phyloP scores from a whole-genome alignment of 2,888 invertebrate genomes.

The Thysanoteuthis rhombus region DNA sequence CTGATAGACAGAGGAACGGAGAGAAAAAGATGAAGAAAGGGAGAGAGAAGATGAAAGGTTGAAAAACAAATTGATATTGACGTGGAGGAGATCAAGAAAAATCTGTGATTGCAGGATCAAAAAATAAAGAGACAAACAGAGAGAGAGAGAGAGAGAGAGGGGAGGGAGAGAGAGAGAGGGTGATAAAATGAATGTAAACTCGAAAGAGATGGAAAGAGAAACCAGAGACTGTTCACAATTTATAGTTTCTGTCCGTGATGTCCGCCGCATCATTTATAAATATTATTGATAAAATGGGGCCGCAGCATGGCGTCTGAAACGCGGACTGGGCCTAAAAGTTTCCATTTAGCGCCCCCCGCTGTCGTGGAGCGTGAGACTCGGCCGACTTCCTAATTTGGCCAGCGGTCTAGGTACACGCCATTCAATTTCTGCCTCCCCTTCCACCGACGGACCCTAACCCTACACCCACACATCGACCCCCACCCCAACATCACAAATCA shows the following conservation, averaged over 20 bases:
- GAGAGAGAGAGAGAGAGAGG: background rate
- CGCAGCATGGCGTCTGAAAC: conserved; percentile 12
- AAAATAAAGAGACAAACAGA: background rate
- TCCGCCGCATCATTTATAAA: conserved; percentile 12
- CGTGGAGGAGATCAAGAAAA: too few species aligned
- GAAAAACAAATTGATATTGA: too few species aligned
- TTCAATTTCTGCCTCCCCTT: background rate
- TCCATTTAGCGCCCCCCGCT: background rate
- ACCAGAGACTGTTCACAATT: background rate
- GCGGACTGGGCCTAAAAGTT: conserved; percentile 12
- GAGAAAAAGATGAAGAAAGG: too few species aligned
- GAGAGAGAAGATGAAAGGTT: too few species aligned
- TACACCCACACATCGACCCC: background rate
- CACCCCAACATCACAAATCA: background rate
- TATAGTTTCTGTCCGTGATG: conserved; percentile 12
- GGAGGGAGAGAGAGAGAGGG: background rate
- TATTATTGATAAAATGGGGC: conserved; percentile 12
- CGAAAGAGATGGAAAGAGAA: background rate
- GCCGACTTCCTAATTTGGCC: background rate
- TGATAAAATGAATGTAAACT: background rate
- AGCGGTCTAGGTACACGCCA: conserved; percentile 12
- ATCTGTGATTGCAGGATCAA: background rate
- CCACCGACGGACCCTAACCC: background rate
- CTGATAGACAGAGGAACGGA: too few species aligned
- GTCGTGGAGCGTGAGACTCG: conserved; percentile 12